Evolutionary conservation across 2,888 invertebrate species (phyloP), one percentile per base, ranked within the genome.

Genomic region (Drosophila crucigera): DNA sequence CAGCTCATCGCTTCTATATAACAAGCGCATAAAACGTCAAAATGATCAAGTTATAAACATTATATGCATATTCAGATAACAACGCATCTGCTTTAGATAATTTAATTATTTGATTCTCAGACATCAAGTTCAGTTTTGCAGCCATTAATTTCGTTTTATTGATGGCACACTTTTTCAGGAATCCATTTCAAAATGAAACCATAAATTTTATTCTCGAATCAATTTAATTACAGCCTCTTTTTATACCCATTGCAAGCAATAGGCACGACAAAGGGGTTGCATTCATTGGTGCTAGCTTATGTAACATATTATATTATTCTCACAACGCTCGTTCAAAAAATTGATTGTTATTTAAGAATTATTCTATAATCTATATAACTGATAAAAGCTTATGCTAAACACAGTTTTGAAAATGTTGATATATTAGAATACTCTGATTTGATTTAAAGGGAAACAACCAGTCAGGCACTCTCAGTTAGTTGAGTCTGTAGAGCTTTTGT

Each of bases 1-100:
- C 35, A 58, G 41, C 39, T 54, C 22, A 47, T 39, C 28, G 37
- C 66, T 33, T 41, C 64, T 41, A 68, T 65, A 78, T 5, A 19
- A 80, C 76, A 61, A 63, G 10, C 59, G 66, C 61, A 68, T 78
- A 68, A 66, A 80, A 73, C 30, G 31, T 58, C 56, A 68, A 2
- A 73, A 61, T 66, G 75, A 78, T 76, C 78, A 76, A 80, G 62
- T 73, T 64, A 81, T 81, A 76, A 68, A 28, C 66, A 78, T 76
- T 62, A 71, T 81, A 70, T 73, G 60, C 69, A 76, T 56, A 72
- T 37, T 47, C 25, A 47, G 9, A 16, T 9, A 47, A 16, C 9
- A 66, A 60, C 56, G 33, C 25, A 69, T 67, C 56, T 73, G 60
- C 69, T 63, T 62, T 59, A 62, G 39, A 25, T 11, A 25, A 28